Evolutionary conservation across 2,113 vertebrate species (phyloP).

Genomic region (Xenotilapia longispinis): DNA sequence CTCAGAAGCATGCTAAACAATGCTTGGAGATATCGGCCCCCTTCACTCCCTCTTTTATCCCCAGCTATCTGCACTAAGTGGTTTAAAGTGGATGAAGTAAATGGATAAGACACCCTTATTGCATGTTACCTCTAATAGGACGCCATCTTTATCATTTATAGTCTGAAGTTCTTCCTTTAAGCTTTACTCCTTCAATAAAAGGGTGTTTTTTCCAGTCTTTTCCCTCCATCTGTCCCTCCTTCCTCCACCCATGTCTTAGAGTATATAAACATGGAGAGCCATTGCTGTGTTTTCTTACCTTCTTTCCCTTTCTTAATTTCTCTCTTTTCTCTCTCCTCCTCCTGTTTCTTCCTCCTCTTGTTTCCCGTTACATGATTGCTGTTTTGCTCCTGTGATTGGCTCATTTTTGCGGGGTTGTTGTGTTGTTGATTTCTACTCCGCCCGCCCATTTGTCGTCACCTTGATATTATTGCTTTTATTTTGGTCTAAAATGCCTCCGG

Average conservation of each 20-base stretch:
- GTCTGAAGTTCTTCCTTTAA: not conserved
- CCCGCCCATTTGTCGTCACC: not conserved
- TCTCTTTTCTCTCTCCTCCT: conserved; percentile 69
- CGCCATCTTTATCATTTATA: not conserved
- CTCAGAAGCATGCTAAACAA: conserved; percentile 13
- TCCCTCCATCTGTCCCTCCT: not conserved
- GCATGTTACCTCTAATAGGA: not conserved
- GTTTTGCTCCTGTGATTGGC: conserved; percentile 47
- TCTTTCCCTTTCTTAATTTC: conserved; percentile 85
- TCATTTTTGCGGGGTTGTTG: conserved; percentile 30
- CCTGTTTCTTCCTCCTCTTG: not conserved
- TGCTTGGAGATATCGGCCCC: not conserved
- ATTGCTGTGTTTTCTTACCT: conserved; percentile 71
- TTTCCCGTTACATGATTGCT: conserved; percentile 41
- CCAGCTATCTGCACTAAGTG: not conserved
- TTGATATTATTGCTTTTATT: not conserved
- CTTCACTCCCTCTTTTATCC: not conserved
- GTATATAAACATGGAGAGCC: conserved; percentile 78
- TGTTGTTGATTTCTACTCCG: not conserved
- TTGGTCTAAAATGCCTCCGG: not conserved
- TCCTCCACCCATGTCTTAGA: conserved; percentile 32
- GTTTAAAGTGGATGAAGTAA: not conserved
- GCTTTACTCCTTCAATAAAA: not conserved
- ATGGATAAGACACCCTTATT: not conserved
- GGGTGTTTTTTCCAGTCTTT: not conserved